Evolutionary conservation across 30 jellyfish, hydroid and myxozoan genomes (phyloP).

Genomic region (Chironex yamaguchii): DNA sequence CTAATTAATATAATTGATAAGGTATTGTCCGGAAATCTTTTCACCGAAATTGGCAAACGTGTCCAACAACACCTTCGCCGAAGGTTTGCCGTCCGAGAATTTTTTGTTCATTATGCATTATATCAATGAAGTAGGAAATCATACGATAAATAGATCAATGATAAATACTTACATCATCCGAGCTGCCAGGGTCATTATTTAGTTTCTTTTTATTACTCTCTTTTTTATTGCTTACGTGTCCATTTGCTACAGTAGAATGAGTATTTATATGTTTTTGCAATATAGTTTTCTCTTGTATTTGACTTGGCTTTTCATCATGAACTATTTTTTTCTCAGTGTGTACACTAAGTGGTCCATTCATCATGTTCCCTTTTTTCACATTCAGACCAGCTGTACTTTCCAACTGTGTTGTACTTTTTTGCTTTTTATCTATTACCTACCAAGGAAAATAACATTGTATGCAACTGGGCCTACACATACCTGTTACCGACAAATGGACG

Average conservation of each 20-base stretch:
- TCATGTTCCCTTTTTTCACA: background rate
- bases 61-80: too few relatives aligned
- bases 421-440: too few relatives aligned
- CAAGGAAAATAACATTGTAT: too few relatives aligned
- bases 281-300: background rate
- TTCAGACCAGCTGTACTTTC: too few relatives aligned
- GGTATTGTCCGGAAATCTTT: too few relatives aligned
- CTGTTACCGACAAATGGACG: too few relatives aligned
- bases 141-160: background rate
- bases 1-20: too few relatives aligned
- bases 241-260: background rate
- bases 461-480: too few relatives aligned
- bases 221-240: background rate
- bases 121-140: background rate
- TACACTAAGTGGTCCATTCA: background rate
- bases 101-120: too few relatives aligned
- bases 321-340: background rate
- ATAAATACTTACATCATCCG: background rate
- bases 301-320: slow-evolving; percentile 19
- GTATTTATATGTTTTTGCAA: background rate
- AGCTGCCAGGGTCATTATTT: background rate
- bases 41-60: too few relatives aligned
- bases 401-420: too few relatives aligned
- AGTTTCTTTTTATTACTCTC: background rate
- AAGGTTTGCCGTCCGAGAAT: too few relatives aligned